These are phyloP conservation scores for Gyps fulvus DNA, from an alignment of 2,113 vertebrate genomes.

Conservation along the genomic window DNA sequence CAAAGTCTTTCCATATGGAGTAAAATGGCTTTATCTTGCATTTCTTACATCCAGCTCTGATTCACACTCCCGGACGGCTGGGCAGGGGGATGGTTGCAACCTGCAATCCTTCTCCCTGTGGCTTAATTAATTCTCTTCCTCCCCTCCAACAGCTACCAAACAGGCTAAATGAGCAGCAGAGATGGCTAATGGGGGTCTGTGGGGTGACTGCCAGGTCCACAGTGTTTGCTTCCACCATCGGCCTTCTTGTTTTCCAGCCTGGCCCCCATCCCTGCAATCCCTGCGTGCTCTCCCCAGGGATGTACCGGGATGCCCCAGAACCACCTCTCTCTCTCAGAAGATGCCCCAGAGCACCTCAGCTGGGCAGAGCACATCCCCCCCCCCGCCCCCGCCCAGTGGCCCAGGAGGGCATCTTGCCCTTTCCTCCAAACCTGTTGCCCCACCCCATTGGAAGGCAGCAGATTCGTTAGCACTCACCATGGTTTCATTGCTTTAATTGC, in stretches of 20 bases:
- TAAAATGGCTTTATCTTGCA: not conserved
- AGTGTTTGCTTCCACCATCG: not conserved
- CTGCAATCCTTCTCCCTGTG: not conserved
- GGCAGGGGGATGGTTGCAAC: not conserved
- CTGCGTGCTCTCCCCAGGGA: fast-evolving
- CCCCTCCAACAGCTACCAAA: not conserved
- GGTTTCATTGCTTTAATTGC: not conserved
- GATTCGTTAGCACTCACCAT: not conserved
- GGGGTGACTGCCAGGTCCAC: not conserved
- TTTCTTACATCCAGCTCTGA: not conserved
- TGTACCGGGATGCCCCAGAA: not conserved
- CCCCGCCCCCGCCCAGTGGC: not conserved
- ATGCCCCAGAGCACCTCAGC: not conserved
- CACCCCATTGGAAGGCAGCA: not conserved
- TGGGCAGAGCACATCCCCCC: not conserved
- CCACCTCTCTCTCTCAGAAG: not conserved
- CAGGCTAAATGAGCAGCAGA: not conserved
- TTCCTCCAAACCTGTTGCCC: not conserved
- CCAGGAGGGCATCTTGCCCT: not conserved
- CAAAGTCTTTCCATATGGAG: not conserved
- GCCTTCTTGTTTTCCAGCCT: not conserved
- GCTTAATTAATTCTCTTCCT: not conserved
- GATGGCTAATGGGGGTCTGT: not conserved
- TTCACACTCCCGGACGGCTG: not conserved
- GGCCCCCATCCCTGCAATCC: not conserved